Evolutionary conservation across 2,888 invertebrate genomes (phyloP).

Genomic region (Agrotis exclamationis): DNA sequence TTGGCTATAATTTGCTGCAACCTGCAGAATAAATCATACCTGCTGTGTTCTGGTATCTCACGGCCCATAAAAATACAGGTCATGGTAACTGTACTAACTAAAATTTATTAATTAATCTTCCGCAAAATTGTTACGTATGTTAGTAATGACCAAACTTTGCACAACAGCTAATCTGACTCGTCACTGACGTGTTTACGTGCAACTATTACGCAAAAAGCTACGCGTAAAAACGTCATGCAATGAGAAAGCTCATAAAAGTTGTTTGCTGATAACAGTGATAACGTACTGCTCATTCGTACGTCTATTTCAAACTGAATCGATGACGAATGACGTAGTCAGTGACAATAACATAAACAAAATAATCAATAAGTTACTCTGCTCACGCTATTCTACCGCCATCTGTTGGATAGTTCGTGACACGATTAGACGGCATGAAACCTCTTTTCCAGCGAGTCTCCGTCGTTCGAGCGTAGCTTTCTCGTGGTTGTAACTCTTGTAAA

Average conservation of each 20-base stretch:
- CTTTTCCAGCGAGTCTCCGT: conserved; percentile 31
- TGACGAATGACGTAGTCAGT: conserved; percentile 56
- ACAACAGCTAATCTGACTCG: conserved; percentile 39
- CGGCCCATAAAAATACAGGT: not conserved
- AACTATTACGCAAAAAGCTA: conserved; percentile 68
- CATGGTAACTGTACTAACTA: not conserved
- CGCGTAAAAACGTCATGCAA: conserved; percentile 69
- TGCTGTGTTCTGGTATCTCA: not conserved
- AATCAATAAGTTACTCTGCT: conserved; percentile 51
- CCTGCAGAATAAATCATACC: not conserved
- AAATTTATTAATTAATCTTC: not conserved
- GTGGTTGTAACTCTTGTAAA: conserved; percentile 32
- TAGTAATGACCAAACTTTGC: conserved; percentile 26
- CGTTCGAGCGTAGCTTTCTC: conserved; percentile 27
- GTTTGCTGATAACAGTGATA: conserved; percentile 49
- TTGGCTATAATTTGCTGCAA: not conserved
- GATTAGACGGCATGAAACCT: conserved; percentile 36
- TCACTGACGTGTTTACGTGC: conserved; percentile 66
- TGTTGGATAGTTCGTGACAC: conserved; percentile 43
- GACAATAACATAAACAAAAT: conserved; percentile 33
- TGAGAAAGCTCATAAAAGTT: conserved; percentile 69
- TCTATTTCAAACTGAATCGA: conserved; percentile 49
- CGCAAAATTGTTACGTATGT: conserved; percentile 5
- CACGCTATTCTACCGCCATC: conserved; percentile 56
- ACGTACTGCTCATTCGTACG: conserved; percentile 33